These are phyloP conservation scores for Brachionus rotundiformis DNA, from an alignment of 1,140 invertebrate species.

Conservation along the genomic window DNA sequence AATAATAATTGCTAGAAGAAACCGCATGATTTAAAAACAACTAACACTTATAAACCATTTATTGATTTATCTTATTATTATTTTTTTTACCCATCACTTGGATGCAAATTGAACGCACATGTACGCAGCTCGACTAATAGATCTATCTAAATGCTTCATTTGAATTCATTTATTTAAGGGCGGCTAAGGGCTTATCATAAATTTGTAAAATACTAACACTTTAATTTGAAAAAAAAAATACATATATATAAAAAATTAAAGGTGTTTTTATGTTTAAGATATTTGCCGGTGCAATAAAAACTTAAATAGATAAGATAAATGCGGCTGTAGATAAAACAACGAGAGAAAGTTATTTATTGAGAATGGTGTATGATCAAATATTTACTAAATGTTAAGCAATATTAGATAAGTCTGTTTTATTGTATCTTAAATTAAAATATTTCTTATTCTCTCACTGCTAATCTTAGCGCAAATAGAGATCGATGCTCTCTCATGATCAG, in stretches of 20 bases:
- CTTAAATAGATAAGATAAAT: constrained; percentile 14
- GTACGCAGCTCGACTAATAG: constrained; percentile 18
- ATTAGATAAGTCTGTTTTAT: constrained; percentile 31
- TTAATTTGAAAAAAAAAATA: background rate
- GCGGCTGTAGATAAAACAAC: background rate
- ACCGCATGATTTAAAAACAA: constrained; percentile 47
- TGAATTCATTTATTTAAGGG: constrained; percentile 6
- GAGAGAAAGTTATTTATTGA: constrained; percentile 32
- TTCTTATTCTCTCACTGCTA: background rate
- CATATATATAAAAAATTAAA: background rate
- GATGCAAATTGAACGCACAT: constrained; percentile 51
- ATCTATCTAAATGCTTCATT: constrained; percentile 38
- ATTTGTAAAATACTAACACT: background rate
- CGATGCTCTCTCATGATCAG: background rate
- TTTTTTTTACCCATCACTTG: constrained; percentile 51
- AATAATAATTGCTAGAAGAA: constrained; percentile 25
- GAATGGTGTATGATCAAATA: constrained; percentile 35
- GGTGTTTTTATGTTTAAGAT: constrained; percentile 7
- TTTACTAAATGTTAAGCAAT: constrained; percentile 41
- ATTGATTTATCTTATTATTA: constrained; percentile 49
- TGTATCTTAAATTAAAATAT: constrained; percentile 19
- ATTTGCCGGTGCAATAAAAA: constrained; percentile 36
- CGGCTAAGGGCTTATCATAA: constrained; percentile 31
- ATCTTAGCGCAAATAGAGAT: background rate
- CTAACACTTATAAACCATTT: constrained; percentile 36